These are phyloP conservation scores for Cnemophilus loriae DNA, from an alignment of 2,113 vertebrate species.

Conservation along the genomic window DNA sequence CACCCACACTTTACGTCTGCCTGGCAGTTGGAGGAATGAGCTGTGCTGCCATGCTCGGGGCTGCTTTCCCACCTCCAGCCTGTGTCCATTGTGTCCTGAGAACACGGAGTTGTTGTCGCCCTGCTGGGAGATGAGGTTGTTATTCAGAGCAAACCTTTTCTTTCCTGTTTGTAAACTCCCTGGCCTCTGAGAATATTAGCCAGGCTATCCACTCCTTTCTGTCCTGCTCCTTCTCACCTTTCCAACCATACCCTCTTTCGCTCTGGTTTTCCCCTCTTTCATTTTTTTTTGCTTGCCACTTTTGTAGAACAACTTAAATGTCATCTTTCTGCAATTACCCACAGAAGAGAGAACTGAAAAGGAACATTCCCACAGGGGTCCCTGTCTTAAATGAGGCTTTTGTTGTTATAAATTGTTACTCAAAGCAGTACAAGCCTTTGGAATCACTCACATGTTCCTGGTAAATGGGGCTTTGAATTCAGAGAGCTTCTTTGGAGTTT, in stretches of 20 bases:
- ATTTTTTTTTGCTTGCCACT: constrained; percentile 29
- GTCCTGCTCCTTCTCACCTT: neutral
- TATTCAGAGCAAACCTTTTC: neutral
- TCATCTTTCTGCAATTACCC: constrained; percentile 70
- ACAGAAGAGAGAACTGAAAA: constrained; percentile 65
- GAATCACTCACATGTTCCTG: constrained; percentile 50
- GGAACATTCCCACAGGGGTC: constrained; percentile 70
- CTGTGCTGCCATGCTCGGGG: neutral
- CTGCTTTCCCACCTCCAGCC: neutral
- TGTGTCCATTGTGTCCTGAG: rapidly evolving
- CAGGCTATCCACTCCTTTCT: neutral
- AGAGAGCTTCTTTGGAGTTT: constrained; percentile 45
- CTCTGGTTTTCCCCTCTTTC: neutral
- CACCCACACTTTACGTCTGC: neutral
- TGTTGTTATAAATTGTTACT: constrained; percentile 74
- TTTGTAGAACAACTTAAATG: constrained; percentile 70
- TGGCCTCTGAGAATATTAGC: neutral
- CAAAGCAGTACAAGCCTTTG: constrained; percentile 70
- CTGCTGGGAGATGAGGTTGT: neutral
- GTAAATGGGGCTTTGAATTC: constrained; percentile 60
- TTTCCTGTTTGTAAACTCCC: neutral
- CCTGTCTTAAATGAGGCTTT: constrained; percentile 72
- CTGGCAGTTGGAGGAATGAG: neutral
- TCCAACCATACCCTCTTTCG: neutral
- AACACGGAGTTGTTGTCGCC: neutral